A percentile compares a stretch with the other conserved stretches of the same genome.
Evolutionary conservation across 2,113 vertebrate genomes (phyloP).

Genomic region (Neodon shergylaensis): DNA sequence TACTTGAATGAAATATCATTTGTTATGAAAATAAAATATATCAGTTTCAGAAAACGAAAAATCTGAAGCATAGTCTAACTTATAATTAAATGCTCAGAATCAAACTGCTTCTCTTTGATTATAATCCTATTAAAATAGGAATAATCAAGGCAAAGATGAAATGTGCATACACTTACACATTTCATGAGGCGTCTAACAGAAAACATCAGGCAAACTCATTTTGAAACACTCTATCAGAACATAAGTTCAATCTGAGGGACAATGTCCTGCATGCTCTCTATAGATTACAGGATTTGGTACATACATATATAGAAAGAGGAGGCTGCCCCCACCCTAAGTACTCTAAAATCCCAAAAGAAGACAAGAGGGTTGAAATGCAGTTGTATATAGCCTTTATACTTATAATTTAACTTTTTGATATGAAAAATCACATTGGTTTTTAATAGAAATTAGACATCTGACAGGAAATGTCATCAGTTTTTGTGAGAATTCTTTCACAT

Average conservation of each 20-base stretch:
- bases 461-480: conserved; percentile 17
- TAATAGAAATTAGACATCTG: conserved; percentile 45
- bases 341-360: not conserved
- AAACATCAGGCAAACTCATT: not conserved
- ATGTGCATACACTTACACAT: not conserved
- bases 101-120: not conserved
- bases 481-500: conserved; percentile 32
- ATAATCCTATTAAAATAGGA: not conserved
- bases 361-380: not conserved
- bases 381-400: not conserved
- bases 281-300: not conserved
- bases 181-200: not conserved
- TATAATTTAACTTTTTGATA: not conserved
- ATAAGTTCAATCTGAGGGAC: not conserved
- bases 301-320: not conserved
- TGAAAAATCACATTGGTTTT: conserved; percentile 44
- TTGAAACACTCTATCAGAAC: not conserved
- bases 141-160: not conserved
- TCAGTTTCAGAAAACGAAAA: not conserved
- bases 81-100: not conserved
- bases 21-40: not conserved
- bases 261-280: not conserved
- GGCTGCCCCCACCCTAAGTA: not conserved
- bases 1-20: not conserved
- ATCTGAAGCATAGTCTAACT: not conserved